Percentiles rank a stretch among this genome's conserved stretches.
phyloP scores from a whole-genome alignment of 2,888 invertebrate species.

The Amphiduros pacificus region DNA sequence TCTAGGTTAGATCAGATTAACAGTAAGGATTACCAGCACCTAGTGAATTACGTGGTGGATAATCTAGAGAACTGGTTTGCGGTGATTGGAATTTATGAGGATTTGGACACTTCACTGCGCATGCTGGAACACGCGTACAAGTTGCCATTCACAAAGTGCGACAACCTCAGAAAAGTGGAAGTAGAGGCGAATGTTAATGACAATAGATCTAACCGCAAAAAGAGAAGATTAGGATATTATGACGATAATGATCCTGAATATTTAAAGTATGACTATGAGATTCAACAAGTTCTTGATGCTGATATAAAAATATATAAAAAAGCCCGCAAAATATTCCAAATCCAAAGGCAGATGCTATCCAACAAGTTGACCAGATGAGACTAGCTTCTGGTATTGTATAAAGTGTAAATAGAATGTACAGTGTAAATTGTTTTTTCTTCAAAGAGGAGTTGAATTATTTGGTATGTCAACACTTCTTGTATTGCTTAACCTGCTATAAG shows the following conservation, averaged over 20 bases:
- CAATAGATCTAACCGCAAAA: constrained; percentile 19
- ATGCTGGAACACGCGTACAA: constrained; percentile 29
- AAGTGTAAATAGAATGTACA: too few species aligned
- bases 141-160: constrained; percentile 27
- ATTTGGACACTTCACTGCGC: constrained; percentile 16
- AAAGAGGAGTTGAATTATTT: too few species aligned
- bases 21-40: neutral
- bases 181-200: neutral
- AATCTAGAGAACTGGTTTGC: constrained; percentile 31
- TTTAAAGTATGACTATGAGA: constrained; percentile 22
- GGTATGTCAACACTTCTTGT: too few species aligned
- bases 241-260: constrained; percentile 23
- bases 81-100: constrained; percentile 24
- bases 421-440: too few species aligned
- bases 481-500: too few species aligned
- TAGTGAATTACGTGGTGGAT: constrained; percentile 22
- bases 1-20: constrained; percentile 14
- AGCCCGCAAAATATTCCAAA: constrained; percentile 25
- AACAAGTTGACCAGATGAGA: too few species aligned
- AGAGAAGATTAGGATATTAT: neutral
- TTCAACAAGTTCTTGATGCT: constrained; percentile 24
- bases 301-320: constrained; percentile 29
- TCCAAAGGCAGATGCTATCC: constrained; percentile 24
- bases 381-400: too few species aligned
- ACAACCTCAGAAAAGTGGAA: neutral